Conservation (phyloP, 1,140 invertebrate genomes). For the Macrosteles quadrilineatus region DNA sequence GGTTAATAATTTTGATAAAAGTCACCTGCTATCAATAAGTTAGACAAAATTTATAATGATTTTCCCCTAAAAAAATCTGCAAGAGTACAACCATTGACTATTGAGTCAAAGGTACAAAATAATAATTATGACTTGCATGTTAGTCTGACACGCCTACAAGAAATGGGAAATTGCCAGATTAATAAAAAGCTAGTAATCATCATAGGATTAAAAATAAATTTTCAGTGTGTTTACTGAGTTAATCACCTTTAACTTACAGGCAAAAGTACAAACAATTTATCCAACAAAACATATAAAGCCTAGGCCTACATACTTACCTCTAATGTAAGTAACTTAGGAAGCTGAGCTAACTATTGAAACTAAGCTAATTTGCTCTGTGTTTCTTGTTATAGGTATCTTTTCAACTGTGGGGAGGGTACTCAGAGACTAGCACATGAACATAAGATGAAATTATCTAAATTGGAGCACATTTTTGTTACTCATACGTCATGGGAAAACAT, state of each 20-base stretch:
- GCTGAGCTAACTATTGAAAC: background rate
- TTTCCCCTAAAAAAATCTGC: too few relatives aligned
- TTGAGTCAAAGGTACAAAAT: too few relatives aligned
- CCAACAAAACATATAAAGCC: constrained; percentile 4
- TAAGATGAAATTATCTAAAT: constrained; percentile 75
- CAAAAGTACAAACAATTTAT: background rate
- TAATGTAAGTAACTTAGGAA: constrained; percentile 15
- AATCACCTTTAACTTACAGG: background rate
- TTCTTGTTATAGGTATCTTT: constrained; percentile 69
- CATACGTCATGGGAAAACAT: constrained; percentile 78
- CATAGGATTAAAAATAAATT: too few relatives aligned
- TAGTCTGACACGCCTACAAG: too few relatives aligned
- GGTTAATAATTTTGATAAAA: too few relatives aligned
- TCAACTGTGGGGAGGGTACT: constrained; percentile 92
- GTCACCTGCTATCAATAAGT: too few relatives aligned
- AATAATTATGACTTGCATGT: too few relatives aligned
- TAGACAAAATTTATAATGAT: too few relatives aligned
- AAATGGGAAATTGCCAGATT: too few relatives aligned
- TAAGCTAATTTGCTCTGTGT: background rate
- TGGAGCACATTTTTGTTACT: constrained; percentile 89
- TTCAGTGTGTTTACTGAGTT: too few relatives aligned
- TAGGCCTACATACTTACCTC: background rate
- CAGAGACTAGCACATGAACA: constrained; percentile 86
- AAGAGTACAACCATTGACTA: too few relatives aligned
- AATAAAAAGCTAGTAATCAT: too few relatives aligned